Conservation (phyloP, 2,888 invertebrate species). For the Cristatella mucedo region DNA sequence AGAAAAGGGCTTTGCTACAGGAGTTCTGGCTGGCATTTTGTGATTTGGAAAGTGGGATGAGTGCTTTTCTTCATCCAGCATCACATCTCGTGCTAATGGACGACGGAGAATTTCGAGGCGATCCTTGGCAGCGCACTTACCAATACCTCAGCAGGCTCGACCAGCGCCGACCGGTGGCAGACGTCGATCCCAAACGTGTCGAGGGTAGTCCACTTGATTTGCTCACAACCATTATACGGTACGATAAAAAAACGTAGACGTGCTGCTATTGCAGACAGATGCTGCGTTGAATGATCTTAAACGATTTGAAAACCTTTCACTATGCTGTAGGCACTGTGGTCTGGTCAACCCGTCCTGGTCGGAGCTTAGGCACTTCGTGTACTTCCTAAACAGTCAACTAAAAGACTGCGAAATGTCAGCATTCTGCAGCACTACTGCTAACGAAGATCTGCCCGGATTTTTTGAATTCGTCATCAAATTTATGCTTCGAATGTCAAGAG, state of each 20-base stretch:
- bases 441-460: constrained; percentile 21
- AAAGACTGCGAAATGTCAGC: constrained; percentile 19
- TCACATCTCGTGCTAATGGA: too few species aligned
- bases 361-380: constrained; percentile 22
- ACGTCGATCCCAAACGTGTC: too few species aligned
- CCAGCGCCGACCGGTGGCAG: too few species aligned
- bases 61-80: too few species aligned
- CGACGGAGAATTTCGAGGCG: constrained; percentile 16
- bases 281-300: too few species aligned
- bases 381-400: constrained; percentile 26
- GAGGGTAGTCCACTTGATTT: too few species aligned
- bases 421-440: constrained; percentile 17
- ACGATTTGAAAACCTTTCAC: neutral
- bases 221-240: too few species aligned
- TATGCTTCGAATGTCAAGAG: constrained; percentile 24
- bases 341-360: constrained; percentile 20
- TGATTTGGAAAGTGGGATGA: too few species aligned
- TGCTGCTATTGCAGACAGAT: too few species aligned
- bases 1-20: too few species aligned
- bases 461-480: constrained; percentile 21
- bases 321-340: constrained; percentile 18
- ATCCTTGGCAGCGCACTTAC: constrained; percentile 20
- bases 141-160: constrained; percentile 17
- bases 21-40: too few species aligned
- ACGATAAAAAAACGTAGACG: too few species aligned